Base-by-base conservation (phyloP, 2,113 vertebrate species). In the Oryzias melastigma region DNA sequence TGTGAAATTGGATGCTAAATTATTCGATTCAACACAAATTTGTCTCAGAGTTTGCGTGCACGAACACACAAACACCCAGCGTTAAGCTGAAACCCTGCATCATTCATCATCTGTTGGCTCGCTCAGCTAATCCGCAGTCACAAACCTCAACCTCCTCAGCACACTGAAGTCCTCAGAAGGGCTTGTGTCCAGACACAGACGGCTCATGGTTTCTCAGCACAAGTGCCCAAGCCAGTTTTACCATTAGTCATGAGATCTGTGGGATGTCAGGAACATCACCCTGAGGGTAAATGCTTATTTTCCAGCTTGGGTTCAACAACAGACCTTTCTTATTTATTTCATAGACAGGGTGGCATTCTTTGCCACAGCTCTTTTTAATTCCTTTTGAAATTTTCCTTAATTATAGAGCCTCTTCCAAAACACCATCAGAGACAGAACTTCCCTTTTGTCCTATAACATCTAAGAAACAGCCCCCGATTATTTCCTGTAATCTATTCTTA, bases 81-180 rank as follows among this genome's bases (percentile, higher is more conserved):
- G 66, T 54, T 59, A 7, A 42, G 63, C 57, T 56, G 42, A 82
- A 87, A 83, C 55, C 57, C 69, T 68, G 67, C 52, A 82, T 87
- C 81, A 59, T 87, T 88, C 83, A 84, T 88, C 85, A 85, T 87
- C 63, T 67, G 52, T 56, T 78, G 80, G 81, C 81, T 84, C 66
- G 51, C 68, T 51, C 55, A 35, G 22, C 67, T 74, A 77, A 85
- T 85, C 79, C 71, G 50, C 73, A 84, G 67, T 84, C 71, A 52
- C 71, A 79, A 72, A 87, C 83, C 83, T 71, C 80, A 85, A 58
- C 40, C 50, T 71, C 49, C 51, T 73, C 63, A 19, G 29, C 62
- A 56, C 50, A 58, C 64, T 53, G 62, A 79, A 86, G 83, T 78
- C 81, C 85, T 82, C 64, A 75, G 57, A 22, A 57, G 68, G 7